phyloP scores from a whole-genome alignment of 2,888 invertebrate species.

The Sthenelais limicola region DNA sequence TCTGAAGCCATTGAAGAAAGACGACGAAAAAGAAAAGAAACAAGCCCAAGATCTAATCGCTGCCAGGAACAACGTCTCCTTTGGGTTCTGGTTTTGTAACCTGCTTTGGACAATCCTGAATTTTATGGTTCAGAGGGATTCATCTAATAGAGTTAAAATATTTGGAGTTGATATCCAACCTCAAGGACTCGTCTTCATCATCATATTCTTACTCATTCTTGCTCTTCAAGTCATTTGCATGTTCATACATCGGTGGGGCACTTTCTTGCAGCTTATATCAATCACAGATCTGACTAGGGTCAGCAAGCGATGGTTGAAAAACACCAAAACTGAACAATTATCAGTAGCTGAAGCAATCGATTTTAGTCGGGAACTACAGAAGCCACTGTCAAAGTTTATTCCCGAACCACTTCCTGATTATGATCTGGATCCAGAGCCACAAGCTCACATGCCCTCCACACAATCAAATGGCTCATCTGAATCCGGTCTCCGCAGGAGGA shows the following conservation, averaged over 20 bases:
- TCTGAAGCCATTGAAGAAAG: slow-evolving; percentile 92
- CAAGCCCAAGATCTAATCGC: slow-evolving; percentile 80
- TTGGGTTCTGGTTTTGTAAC: slow-evolving; percentile 94
- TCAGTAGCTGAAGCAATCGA: slow-evolving; percentile 29
- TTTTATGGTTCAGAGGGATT: slow-evolving; percentile 59
- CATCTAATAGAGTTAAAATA: slow-evolving; percentile 12
- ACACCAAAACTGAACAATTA: slow-evolving; percentile 16
- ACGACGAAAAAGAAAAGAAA: slow-evolving; percentile 77
- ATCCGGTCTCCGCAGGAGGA: slow-evolving; percentile 11
- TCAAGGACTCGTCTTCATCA: slow-evolving; percentile 63
- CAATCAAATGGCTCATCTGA: neutral
- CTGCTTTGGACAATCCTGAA: slow-evolving; percentile 94
- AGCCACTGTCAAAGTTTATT: slow-evolving; percentile 20
- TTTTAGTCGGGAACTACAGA: slow-evolving; percentile 25
- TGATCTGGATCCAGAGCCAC: slow-evolving; percentile 6
- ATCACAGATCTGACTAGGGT: slow-evolving; percentile 53
- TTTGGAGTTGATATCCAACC: slow-evolving; percentile 46
- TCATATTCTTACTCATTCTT: slow-evolving; percentile 61
- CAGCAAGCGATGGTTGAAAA: slow-evolving; percentile 22
- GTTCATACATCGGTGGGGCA: slow-evolving; percentile 68
- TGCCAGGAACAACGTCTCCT: slow-evolving; percentile 85
- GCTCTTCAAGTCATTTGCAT: slow-evolving; percentile 66
- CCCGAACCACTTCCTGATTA: slow-evolving; percentile 12
- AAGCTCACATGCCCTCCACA: neutral
- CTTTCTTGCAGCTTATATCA: slow-evolving; percentile 64